Conservation (phyloP, 2,888 invertebrate species). For the Campopleginae sp. region DNA sequence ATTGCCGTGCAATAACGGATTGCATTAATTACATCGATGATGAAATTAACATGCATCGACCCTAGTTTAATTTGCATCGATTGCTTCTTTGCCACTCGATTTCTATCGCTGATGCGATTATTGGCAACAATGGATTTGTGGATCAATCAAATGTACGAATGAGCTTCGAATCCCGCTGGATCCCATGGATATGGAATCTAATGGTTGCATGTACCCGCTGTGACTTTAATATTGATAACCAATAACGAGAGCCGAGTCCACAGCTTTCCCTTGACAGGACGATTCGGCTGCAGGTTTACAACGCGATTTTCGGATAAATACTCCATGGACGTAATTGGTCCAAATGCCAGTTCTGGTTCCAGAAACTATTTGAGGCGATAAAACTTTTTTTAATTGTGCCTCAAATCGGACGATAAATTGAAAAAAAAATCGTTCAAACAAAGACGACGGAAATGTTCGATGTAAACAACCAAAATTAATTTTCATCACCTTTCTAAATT, state of each 20-base stretch:
- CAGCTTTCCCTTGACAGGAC: not conserved
- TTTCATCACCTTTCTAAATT: slow-evolving; percentile 21
- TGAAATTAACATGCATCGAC: not conserved
- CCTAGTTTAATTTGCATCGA: not conserved
- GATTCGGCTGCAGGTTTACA: not conserved
- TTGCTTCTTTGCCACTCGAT: not conserved
- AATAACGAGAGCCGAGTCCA: not conserved
- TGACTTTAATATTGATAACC: not conserved
- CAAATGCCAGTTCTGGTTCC: not conserved
- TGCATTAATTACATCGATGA: not conserved
- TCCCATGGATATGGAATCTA: not conserved
- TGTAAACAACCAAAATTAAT: slow-evolving; percentile 1
- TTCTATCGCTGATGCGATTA: not conserved
- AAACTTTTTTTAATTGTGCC: not conserved
- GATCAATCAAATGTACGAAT: not conserved
- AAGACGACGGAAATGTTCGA: not conserved
- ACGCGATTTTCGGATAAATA: not conserved
- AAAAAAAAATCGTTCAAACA: not conserved
- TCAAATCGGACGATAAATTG: not conserved
- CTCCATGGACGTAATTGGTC: not conserved
- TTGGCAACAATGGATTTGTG: not conserved
- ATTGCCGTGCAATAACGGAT: not conserved
- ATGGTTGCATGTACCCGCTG: not conserved
- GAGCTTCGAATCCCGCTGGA: not conserved
- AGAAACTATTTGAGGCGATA: not conserved